Base-by-base conservation (phyloP, 2,888 invertebrate species). In the Alloscopus bannaensis region DNA sequence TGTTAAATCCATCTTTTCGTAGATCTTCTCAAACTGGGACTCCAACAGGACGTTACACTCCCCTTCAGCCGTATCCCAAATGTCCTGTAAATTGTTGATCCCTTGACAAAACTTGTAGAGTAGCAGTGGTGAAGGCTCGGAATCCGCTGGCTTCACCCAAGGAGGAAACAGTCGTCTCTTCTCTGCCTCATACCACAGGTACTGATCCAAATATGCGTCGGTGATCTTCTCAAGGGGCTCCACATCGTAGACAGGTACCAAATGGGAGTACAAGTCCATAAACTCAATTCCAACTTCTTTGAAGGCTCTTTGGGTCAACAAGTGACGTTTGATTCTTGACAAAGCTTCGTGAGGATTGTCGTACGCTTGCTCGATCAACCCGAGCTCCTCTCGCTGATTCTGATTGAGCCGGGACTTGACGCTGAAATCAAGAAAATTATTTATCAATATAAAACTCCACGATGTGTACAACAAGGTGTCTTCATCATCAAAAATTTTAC, bases 251-350 rank as follows among this genome's bases (percentile, higher is more conserved):
- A 99, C 99, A 0, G 99, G 99, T 82, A 99, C 97, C 81, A 99
- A 89, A 88, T 99, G 99, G 80, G 98, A 98, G 90, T 99, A 99
- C 72, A 99, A 91, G 88, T 99, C 99, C 99, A 99, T 99, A 89
- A 99, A 99, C 89, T 99, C 99, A 87, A 99, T 99, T 52, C 99
- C 98, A 76, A 96, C 95, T 92, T 99, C 99, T 90, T 99, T 98
- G 88, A 99, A 99, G 11, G 98, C 96, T 89, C 99, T 92, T 89
- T 99, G 99, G 0, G 99, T 99, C 3, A 99, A 91, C 87, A 99
- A 91, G 90, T 99, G 99, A 92, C 99, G 95, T 88, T 99, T 99
- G 87, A 99, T 99, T 87, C 99, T 93, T 0, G 99, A 99, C 84
- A 99, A 89, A 0, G 99, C 99, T 89, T 99, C 99, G 88, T 99